phyloP scores from a whole-genome alignment of 2,888 invertebrate genomes.

The Drosophila lacicola region DNA sequence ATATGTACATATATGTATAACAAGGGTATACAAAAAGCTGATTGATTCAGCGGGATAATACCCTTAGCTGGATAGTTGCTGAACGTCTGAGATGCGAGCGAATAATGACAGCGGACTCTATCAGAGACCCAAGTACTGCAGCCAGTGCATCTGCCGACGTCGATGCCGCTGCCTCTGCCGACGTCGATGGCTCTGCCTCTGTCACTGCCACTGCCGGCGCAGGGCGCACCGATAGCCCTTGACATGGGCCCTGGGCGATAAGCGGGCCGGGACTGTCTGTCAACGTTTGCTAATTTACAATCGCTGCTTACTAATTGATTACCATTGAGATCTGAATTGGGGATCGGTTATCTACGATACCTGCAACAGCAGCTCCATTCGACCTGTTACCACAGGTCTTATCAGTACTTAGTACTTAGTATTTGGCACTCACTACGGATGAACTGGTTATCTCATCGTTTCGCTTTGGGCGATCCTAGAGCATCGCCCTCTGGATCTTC shows the following conservation, averaged over 20 bases:
- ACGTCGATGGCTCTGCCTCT: too few species aligned
- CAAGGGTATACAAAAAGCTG: too few species aligned
- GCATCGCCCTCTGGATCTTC: slow-evolving; percentile 4
- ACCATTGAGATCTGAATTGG: slow-evolving; percentile 15
- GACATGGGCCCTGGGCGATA: slow-evolving; percentile 58
- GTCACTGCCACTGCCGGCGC: slow-evolving; percentile 18
- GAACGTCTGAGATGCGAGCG: too few species aligned
- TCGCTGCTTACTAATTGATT: slow-evolving; percentile 68
- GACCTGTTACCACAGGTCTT: slow-evolving; percentile 3
- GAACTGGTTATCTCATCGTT: slow-evolving; percentile 24
- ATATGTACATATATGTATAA: too few species aligned
- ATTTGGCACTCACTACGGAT: neutral
- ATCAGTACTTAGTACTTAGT: slow-evolving; percentile 5
- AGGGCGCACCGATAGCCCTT: slow-evolving; percentile 74
- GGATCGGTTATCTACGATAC: neutral
- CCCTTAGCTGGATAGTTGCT: too few species aligned
- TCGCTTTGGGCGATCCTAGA: slow-evolving; percentile 29
- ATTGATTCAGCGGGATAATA: too few species aligned
- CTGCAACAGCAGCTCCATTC: neutral
- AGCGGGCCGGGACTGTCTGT: slow-evolving; percentile 33
- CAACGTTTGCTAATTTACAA: slow-evolving; percentile 68
- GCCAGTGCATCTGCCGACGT: too few species aligned
- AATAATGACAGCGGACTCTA: too few species aligned
- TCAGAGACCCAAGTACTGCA: too few species aligned
- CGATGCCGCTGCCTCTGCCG: too few species aligned